A percentile compares a stretch with the other conserved stretches of the same genome.
phyloP scores from a whole-genome alignment of 2,797 vertebrate species.

The Eremophila alpestris region DNA sequence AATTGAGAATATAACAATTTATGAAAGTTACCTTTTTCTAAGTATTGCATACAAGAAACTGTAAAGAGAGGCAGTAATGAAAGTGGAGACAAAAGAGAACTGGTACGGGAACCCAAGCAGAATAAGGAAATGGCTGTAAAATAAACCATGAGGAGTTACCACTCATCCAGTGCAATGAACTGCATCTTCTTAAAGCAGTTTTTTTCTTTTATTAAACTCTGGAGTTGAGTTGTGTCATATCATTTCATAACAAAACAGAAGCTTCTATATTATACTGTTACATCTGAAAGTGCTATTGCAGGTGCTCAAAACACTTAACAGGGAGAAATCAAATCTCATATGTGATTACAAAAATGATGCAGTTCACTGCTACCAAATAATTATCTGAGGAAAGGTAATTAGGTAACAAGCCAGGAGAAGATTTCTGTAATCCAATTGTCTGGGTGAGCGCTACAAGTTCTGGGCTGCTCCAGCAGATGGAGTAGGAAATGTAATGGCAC shows the following conservation, averaged over 20 bases:
- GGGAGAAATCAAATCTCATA: neutral
- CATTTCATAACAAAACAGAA: neutral
- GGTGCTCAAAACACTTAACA: neutral
- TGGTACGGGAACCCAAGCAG: neutral
- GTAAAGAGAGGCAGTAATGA: neutral
- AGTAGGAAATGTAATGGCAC: neutral
- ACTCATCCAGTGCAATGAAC: neutral
- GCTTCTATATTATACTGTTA: neutral
- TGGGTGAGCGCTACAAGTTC: neutral
- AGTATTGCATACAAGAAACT: neutral
- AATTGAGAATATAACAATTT: neutral
- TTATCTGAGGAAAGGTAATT: neutral
- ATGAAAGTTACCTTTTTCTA: neutral
- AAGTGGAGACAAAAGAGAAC: neutral
- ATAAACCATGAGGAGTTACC: neutral
- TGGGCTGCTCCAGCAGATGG: slow-evolving; percentile 20
- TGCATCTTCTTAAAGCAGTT: neutral
- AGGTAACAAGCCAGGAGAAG: neutral
- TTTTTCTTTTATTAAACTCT: neutral
- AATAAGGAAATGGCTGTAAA: neutral
- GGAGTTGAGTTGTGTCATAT: rapidly evolving
- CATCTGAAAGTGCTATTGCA: neutral
- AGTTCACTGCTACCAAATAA: neutral
- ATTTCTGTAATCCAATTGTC: neutral
- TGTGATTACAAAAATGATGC: neutral